Evolutionary conservation across 2,113 vertebrate species (phyloP).

Genomic region (Recurvirostra avosetta): DNA sequence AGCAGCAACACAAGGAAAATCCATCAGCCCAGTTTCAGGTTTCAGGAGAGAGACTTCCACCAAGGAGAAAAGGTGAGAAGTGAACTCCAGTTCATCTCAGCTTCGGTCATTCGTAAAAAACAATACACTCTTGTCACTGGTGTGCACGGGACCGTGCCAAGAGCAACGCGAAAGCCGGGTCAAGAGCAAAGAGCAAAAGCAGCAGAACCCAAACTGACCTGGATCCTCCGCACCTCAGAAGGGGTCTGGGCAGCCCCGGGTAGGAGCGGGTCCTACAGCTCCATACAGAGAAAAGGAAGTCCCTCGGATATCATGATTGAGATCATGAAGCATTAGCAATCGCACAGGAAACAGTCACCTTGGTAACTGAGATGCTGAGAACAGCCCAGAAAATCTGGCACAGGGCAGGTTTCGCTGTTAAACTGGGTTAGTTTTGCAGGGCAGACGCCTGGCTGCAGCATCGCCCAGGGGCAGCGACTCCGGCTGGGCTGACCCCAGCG

Average conservation of each 20-base stretch:
- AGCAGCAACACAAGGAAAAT: not conserved
- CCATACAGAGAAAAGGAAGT: slow-evolving; percentile 14
- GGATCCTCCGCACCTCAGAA: not conserved
- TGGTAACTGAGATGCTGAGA: slow-evolving; percentile 45
- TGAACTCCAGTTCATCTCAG: not conserved
- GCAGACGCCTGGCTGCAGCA: not conserved
- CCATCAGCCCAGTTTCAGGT: not conserved
- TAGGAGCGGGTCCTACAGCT: not conserved
- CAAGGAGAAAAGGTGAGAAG: not conserved
- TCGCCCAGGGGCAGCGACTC: too few species aligned
- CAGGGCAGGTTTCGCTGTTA: not conserved
- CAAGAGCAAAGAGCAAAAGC: not conserved
- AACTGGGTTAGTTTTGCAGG: not conserved
- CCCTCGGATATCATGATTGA: not conserved
- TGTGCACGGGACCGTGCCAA: accelerated
- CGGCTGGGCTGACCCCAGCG: accelerated
- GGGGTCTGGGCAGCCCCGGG: not conserved
- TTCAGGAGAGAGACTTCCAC: not conserved
- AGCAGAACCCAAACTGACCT: slow-evolving; percentile 29
- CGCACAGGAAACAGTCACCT: slow-evolving; percentile 57
- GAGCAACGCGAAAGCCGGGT: not conserved
- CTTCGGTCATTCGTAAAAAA: not conserved
- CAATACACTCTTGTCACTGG: not conserved
- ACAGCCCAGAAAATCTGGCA: slow-evolving; percentile 34
- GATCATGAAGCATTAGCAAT: not conserved